Base-by-base conservation (phyloP, 2,797 vertebrate genomes). In the Macroramphosus scolopax region DNA sequence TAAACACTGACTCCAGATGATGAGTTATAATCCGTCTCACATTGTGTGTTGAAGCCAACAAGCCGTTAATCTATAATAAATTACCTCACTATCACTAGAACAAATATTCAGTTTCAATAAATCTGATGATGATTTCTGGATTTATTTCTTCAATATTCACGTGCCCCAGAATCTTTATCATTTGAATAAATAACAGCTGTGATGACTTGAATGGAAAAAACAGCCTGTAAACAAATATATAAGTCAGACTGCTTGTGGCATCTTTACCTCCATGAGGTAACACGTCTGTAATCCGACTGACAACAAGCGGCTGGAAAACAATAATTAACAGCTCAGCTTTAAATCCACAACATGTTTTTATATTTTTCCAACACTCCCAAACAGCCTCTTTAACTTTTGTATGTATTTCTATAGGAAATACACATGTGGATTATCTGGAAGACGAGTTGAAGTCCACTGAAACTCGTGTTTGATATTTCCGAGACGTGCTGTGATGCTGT, bases 261-360 rank as follows among this genome's bases (percentile, higher is more conserved):
- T 81, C 82, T 22, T 73, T 64, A 43, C 77, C 58, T 64, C 51
- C 54, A 58, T 82, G 78, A 83, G 61, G 79, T 81, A 73, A 81
- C 53, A 81, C 28, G 40, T 53, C 55, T 54, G n/a, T n/a, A n/a
- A n/a, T n/a, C 67, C 49, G 65, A 40, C 57, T 57, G 60, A 72
- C 54, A 80, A 73, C 63, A 64, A 69, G 26, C 46, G 40, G 46
- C 54, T 16, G 44, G 63, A 80, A 89, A 90, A 89, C 82, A 85
- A 65, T 85, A 57, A 89, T 88, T 88, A 86, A 38, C 64, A 76
- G 78, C 74, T 82, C 53, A 63, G 33, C 39, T 33, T 76, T 32
- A 78, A 82, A 83, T 81, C 76, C 81, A 82, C 49, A 83, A 87
- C 84, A 75, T 83, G 82, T 80, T 84, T 82, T 83, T 77, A 73